Percentiles rank a stretch among this genome's conserved stretches.
Evolutionary conservation across 2,888 invertebrate genomes (phyloP).

Genomic region (Branchipolynoe longqiensis): DNA sequence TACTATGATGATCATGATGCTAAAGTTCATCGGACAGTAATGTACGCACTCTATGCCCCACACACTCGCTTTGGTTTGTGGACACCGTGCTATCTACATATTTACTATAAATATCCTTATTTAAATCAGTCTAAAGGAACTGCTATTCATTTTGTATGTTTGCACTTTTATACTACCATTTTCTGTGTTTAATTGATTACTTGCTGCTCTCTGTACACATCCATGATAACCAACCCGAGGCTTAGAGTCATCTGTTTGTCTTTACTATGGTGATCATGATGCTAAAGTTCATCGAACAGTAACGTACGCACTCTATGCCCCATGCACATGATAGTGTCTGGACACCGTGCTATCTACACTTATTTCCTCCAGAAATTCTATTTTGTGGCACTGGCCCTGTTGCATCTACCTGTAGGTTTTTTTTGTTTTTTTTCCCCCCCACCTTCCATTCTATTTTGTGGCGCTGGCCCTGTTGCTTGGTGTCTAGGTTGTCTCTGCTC

Average conservation of each 20-base stretch:
- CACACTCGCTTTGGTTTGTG: not conserved
- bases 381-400: too few relatives aligned
- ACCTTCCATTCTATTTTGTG: too few relatives aligned
- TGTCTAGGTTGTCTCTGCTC: too few relatives aligned
- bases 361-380: not conserved
- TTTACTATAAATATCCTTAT: not conserved
- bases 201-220: too few relatives aligned
- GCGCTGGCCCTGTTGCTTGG: too few relatives aligned
- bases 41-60: slow-evolving; percentile 4
- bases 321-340: not conserved
- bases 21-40: slow-evolving; percentile 31
- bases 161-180: too few relatives aligned
- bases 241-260: slow-evolving; percentile 33
- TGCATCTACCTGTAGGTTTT: too few relatives aligned
- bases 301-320: slow-evolving; percentile 16
- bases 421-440: too few relatives aligned
- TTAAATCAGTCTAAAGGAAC: too few relatives aligned
- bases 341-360: slow-evolving; percentile 20
- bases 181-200: too few relatives aligned
- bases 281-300: slow-evolving; percentile 29
- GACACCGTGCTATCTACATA: slow-evolving; percentile 16
- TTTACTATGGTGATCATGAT: not conserved
- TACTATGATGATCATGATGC: slow-evolving; percentile 8
- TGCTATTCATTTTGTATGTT: too few relatives aligned
- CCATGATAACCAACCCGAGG: too few relatives aligned